These are phyloP conservation scores for Corydoras sp. DNA, from an alignment of 2,113 vertebrate species.

Conservation along the genomic window DNA sequence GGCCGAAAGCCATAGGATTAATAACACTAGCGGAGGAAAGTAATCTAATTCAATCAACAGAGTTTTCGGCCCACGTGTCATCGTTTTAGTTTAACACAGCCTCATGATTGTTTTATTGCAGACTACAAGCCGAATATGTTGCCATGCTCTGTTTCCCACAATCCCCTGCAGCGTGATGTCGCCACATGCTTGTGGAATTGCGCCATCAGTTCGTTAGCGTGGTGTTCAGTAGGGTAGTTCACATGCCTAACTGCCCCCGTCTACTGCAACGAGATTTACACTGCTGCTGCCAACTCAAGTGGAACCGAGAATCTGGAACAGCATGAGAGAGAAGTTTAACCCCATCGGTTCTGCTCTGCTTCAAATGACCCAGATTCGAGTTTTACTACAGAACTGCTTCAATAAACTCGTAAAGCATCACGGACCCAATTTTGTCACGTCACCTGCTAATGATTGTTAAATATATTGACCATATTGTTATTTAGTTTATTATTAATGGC, in stretches of 20 bases:
- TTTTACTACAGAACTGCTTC: neutral
- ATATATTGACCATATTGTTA: too few species aligned
- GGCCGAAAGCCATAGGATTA: too few species aligned
- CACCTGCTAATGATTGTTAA: too few species aligned
- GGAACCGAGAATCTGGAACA: conserved; percentile 2
- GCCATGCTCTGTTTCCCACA: neutral
- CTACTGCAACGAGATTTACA: neutral
- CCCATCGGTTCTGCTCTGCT: neutral
- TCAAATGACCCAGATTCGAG: neutral
- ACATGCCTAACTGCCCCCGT: conserved; percentile 1
- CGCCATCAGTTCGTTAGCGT: conserved; percentile 1
- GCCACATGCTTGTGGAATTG: neutral
- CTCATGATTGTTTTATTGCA: neutral
- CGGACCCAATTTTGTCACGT: too few species aligned
- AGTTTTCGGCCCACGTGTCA: neutral
- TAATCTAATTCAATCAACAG: too few species aligned
- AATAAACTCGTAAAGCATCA: neutral
- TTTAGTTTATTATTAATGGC: too few species aligned
- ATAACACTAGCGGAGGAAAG: too few species aligned
- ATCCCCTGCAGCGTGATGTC: neutral
- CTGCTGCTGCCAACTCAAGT: neutral
- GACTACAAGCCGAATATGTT: neutral
- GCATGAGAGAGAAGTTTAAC: neutral
- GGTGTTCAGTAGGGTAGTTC: conserved; percentile 3
- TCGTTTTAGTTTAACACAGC: neutral